These are phyloP conservation scores for Drosophila fungiperda DNA, from an alignment of 2,888 invertebrate genomes.

Conservation along the genomic window DNA sequence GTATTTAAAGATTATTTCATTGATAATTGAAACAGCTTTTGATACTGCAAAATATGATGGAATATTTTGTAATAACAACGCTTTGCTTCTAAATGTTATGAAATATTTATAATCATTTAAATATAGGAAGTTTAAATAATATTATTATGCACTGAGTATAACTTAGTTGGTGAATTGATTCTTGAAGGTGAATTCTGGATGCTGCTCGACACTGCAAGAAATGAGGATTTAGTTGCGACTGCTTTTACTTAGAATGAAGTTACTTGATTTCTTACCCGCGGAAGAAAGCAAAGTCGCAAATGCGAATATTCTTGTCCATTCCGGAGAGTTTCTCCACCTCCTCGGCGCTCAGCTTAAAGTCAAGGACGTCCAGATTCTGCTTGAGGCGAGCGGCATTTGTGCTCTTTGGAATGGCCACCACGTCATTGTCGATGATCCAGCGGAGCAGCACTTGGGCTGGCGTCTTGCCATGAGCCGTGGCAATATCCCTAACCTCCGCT, in stretches of 20 bases:
- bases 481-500: conserved; percentile 86
- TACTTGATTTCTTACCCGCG: conserved; percentile 86
- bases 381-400: conserved; percentile 89
- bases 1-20: neutral
- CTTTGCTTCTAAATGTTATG: neutral
- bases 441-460: conserved; percentile 92
- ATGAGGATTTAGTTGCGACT: neutral
- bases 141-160: neutral
- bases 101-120: neutral
- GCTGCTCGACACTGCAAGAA: conserved; percentile 86
- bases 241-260: too few relatives aligned
- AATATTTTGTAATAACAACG: neutral
- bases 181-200: conserved; percentile 91
- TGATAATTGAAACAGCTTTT: neutral
- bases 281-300: conserved; percentile 90
- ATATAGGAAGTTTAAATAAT: neutral
- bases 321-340: conserved; percentile 88
- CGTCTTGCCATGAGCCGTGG: conserved; percentile 88
- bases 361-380: conserved; percentile 91
- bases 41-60: neutral
- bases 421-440: conserved; percentile 89
- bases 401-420: conserved; percentile 94
- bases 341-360: conserved; percentile 88
- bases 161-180: conserved; percentile 69
- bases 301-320: conserved; percentile 89